These are phyloP conservation scores for Gortyna flavago DNA, from an alignment of 2,888 invertebrate genomes.

Conservation along the genomic window DNA sequence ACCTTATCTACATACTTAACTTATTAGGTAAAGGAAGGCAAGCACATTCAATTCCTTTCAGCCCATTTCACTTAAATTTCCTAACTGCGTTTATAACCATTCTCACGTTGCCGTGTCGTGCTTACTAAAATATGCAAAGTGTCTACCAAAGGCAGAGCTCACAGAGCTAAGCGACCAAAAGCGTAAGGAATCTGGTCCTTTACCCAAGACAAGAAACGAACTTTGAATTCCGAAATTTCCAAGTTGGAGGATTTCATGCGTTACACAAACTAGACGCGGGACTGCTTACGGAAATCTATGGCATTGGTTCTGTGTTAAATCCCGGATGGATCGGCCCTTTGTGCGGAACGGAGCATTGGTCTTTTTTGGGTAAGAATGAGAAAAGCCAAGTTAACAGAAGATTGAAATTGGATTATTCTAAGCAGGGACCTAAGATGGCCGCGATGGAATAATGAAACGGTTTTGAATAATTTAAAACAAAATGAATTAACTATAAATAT, in stretches of 20 bases:
- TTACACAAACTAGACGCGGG: constrained; percentile 26
- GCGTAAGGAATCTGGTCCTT: constrained; percentile 30
- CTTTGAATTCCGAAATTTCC: constrained; percentile 27
- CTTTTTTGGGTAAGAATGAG: not conserved
- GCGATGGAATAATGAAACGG: not conserved
- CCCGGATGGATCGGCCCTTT: constrained; percentile 9
- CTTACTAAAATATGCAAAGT: constrained; percentile 51
- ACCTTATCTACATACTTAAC: not conserved
- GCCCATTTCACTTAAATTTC: constrained; percentile 24
- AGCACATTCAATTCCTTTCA: constrained; percentile 28
- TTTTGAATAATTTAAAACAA: not conserved
- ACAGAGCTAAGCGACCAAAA: constrained; percentile 1
- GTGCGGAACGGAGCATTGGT: not conserved
- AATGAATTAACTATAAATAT: not conserved
- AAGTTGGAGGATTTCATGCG: constrained; percentile 34
- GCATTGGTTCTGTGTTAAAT: constrained; percentile 43
- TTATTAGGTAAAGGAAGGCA: constrained; percentile 22
- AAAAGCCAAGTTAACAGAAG: constrained; percentile 1
- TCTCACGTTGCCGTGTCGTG: constrained; percentile 23
- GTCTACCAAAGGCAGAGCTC: constrained; percentile 22
- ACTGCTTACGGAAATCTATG: constrained; percentile 45
- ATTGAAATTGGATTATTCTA: constrained; percentile 24
- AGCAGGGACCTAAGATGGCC: not conserved
- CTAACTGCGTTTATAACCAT: constrained; percentile 26
- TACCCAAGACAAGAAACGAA: constrained; percentile 9